A percentile compares a stretch with the other conserved stretches of the same genome.
phyloP scores from a whole-genome alignment of 2,888 invertebrate species.

The Pemphredon lugubris region DNA sequence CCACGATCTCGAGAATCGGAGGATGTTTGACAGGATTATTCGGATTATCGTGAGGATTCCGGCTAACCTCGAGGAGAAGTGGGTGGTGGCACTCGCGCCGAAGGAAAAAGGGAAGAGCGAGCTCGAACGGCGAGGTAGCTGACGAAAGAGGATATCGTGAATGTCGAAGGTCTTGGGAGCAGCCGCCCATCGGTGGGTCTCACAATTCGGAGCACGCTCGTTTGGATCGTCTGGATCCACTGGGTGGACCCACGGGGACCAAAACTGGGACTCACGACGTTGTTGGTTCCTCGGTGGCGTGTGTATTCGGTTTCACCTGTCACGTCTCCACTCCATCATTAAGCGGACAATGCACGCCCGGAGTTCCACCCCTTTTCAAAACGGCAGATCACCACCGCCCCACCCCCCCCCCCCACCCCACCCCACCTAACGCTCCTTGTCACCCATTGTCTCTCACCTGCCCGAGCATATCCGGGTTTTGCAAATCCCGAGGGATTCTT shows the following conservation, averaged over 20 bases:
- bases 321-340: constrained; percentile 80
- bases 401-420: too few species aligned
- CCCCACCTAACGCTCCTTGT: constrained; percentile 38
- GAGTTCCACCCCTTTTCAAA: constrained; percentile 73
- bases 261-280: constrained; percentile 28
- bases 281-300: constrained; percentile 55
- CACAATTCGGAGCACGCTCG: constrained; percentile 51
- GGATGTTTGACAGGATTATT: too few species aligned
- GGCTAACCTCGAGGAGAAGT: too few species aligned
- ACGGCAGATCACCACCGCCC: constrained; percentile 72
- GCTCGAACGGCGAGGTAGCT: too few species aligned
- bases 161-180: constrained; percentile 70
- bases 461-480: constrained; percentile 62
- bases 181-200: too few species aligned
- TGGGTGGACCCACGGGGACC: constrained; percentile 52
- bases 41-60: too few species aligned
- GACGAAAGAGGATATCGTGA: constrained; percentile 37
- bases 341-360: constrained; percentile 75
- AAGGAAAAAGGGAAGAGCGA: too few species aligned
- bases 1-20: too few species aligned
- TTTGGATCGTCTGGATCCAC: too few species aligned
- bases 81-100: too few species aligned
- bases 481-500: constrained; percentile 48
- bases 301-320: constrained; percentile 79
- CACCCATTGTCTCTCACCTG: constrained; percentile 59